These are phyloP conservation scores for Entelurus aequoreus DNA, from an alignment of 2,113 vertebrate genomes.

Conservation along the genomic window DNA sequence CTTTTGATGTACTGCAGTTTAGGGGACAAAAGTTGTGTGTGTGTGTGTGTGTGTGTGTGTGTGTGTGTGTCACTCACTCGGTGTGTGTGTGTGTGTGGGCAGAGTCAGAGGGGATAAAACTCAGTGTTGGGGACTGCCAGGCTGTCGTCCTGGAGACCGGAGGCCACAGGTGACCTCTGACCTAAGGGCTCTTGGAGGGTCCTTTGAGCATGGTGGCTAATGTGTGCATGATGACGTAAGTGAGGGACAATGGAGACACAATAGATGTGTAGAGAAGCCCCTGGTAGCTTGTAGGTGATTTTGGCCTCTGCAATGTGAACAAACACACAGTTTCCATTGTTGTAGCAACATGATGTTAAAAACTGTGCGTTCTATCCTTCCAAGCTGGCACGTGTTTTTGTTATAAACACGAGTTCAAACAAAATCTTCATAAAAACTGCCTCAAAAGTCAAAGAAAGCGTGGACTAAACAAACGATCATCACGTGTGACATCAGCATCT, in stretches of 20 bases:
- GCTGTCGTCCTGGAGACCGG: slow-evolving; percentile 71
- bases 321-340: no score
- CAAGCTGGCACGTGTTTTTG: no score
- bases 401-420: no score
- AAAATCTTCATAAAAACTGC: no score
- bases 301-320: neutral
- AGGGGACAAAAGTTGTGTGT: slow-evolving; percentile 57
- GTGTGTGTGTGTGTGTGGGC: slow-evolving; percentile 1
- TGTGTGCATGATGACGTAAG: slow-evolving; percentile 36
- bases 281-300: neutral
- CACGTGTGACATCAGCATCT: no score
- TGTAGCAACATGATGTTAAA: no score
- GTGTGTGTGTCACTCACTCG: neutral
- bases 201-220: slow-evolving; percentile 38
- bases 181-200: slow-evolving; percentile 40
- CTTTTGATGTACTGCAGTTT: slow-evolving; percentile 49
- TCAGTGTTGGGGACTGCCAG: slow-evolving; percentile 49
- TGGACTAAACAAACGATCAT: no score
- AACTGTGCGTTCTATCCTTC: no score
- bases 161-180: slow-evolving; percentile 70
- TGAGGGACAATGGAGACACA: slow-evolving; percentile 46
- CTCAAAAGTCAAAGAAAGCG: no score
- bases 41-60: slow-evolving; percentile 14
- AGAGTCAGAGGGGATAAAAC: neutral
- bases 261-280: slow-evolving; percentile 15